Evolutionary conservation across 2,797 vertebrate genomes (phyloP).

Genomic region (Rallus crepitans): DNA sequence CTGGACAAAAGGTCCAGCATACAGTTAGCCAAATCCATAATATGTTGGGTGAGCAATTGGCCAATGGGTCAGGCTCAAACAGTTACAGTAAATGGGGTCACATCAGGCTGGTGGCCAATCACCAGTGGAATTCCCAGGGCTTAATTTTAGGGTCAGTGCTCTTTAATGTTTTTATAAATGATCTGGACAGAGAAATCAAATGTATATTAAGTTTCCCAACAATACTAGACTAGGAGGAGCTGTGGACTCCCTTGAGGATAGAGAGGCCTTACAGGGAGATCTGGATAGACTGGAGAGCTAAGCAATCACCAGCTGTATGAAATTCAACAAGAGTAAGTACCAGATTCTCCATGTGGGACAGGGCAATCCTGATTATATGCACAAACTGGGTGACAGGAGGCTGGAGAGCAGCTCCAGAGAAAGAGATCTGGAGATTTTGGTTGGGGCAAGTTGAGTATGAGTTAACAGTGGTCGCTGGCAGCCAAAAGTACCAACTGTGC

Average conservation of each 20-base stretch:
- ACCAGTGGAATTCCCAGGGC: background rate
- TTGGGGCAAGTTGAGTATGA: background rate
- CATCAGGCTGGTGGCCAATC: background rate
- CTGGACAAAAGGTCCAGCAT: background rate
- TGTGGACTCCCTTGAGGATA: background rate
- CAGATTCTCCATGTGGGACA: background rate
- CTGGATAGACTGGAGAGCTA: background rate
- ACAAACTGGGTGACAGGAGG: background rate
- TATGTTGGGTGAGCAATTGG: fast-evolving
- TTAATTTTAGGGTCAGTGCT: background rate
- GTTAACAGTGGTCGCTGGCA: background rate
- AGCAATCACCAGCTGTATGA: background rate
- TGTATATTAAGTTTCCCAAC: background rate
- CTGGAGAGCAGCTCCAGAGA: background rate
- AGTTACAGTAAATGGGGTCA: background rate
- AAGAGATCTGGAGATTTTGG: background rate
- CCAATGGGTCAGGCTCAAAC: background rate
- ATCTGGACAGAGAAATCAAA: background rate
- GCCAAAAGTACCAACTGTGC: background rate
- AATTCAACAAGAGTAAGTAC: background rate
- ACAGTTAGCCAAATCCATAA: background rate
- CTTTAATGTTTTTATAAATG: background rate
- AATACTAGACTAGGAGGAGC: background rate
- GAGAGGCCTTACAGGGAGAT: background rate
- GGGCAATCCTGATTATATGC: background rate